Conservation (phyloP, 2,797 vertebrate genomes). For the Mormyrops attenuatus region DNA sequence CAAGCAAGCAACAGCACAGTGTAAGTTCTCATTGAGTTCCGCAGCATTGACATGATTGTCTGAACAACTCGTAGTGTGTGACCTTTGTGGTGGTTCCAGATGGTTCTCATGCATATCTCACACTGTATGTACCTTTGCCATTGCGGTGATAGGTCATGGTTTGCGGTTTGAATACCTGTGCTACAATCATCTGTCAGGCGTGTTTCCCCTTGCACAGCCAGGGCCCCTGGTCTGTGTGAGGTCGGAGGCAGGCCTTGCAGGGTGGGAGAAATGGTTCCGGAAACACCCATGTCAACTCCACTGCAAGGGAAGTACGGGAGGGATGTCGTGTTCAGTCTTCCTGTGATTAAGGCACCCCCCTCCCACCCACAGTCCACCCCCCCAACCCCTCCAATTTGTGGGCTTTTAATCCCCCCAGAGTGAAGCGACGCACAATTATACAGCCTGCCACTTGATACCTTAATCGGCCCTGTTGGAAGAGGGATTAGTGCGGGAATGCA, state of each 20-base stretch:
- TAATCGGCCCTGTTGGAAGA: conserved; percentile 44
- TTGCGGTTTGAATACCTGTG: not conserved
- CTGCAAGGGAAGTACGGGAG: not conserved
- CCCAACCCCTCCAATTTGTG: conserved; percentile 5
- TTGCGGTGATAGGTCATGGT: not conserved
- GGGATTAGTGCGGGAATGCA: conserved; percentile 41
- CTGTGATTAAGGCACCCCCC: conserved; percentile 10
- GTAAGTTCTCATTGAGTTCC: not conserved
- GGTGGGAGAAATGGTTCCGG: not conserved
- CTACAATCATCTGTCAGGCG: not conserved
- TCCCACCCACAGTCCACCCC: not conserved
- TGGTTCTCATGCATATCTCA: not conserved
- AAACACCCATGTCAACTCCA: not conserved
- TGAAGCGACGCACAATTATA: conserved; percentile 49
- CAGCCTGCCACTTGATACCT: conserved; percentile 51
- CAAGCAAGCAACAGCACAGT: not conserved
- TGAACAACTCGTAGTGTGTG: not conserved
- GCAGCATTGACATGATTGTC: not conserved
- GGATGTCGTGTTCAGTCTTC: not conserved
- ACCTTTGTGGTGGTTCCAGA: not conserved
- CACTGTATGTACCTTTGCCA: not conserved
- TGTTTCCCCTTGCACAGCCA: not conserved
- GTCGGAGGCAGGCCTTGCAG: not conserved
- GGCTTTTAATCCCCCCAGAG: conserved; percentile 47
- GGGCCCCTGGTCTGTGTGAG: not conserved